Base-by-base conservation (phyloP, 1,140 invertebrate species). In the Drosophila malerkotliana region DNA sequence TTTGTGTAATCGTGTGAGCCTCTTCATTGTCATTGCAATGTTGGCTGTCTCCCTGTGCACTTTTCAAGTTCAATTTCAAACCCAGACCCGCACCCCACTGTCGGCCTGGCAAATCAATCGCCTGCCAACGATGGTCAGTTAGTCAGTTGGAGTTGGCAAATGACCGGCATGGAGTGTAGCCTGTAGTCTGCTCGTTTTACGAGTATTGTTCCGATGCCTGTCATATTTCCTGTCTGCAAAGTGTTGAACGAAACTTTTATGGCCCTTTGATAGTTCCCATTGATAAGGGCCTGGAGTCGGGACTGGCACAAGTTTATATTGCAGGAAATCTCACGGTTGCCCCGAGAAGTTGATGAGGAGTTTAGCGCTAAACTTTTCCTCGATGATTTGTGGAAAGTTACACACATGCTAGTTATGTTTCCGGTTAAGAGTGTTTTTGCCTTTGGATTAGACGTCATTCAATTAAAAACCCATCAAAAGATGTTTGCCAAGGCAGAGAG, bases 1-100 rank as follows among this genome's bases (percentile, higher is more conserved):
- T 69, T 57, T 63, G 60, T 79, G 77, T 75, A 68, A 77, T 84
- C 80, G 77, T 79, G 79, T 69, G 59, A 75, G 74, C 53, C 71
- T 74, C 64, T 47, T 72, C 64, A 53, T 72, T 72, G 71, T 74
- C 66, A 68, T 39, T 68, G 66, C 44, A 51, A 5, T 45, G 77
- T 55, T 28, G 63, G 15, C 63, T 74, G 62, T 77, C 67, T 79
- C 77, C 55, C 54, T 41, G 56, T 72, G 83, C 82, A 88, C 83
- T 72, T 87, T 87, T 87, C 83, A 87, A 87, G 83, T 87, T 87
- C 83, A 88, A 88, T 87, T 87, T 71, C 75, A 87, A 83, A 75
- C 66, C 74, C 54, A 48, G 32, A 55, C 44, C 7, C 44, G 12
- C 53, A 44, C 28, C 39, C 34, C 59, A 59, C 39, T 18, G 18